A percentile compares a stretch with the other conserved stretches of the same genome.
Conservation (phyloP, 2,888 invertebrate genomes). For the Drosophila seclusa region DNA sequence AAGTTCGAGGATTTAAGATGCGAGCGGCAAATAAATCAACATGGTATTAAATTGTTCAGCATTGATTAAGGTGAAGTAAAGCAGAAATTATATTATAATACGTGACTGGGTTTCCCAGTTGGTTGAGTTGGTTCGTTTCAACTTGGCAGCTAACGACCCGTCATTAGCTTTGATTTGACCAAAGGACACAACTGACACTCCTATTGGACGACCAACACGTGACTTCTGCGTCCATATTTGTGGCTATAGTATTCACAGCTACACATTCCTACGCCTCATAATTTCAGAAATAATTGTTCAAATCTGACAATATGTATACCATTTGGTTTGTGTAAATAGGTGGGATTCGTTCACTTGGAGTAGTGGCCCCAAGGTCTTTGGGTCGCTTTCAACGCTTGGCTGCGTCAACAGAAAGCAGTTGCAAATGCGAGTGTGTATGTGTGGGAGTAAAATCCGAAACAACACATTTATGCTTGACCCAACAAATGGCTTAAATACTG, state of each 20-base stretch:
- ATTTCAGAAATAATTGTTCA: slow-evolving; percentile 65
- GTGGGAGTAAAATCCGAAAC: slow-evolving; percentile 21
- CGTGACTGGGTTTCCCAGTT: slow-evolving; percentile 27
- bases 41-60: slow-evolving; percentile 33
- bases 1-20: slow-evolving; percentile 25
- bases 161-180: slow-evolving; percentile 58
- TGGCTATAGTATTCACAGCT: slow-evolving; percentile 38
- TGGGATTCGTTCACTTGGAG: slow-evolving; percentile 29
- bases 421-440: slow-evolving; percentile 10
- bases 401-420: slow-evolving; percentile 45
- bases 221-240: slow-evolving; percentile 40
- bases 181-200: slow-evolving; percentile 30
- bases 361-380: slow-evolving; percentile 32
- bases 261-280: slow-evolving; percentile 50
- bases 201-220: slow-evolving; percentile 41
- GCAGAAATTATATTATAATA: slow-evolving; percentile 44
- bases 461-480: slow-evolving; percentile 45
- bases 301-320: slow-evolving; percentile 49
- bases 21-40: slow-evolving; percentile 28
- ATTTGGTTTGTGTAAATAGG: slow-evolving; percentile 22
- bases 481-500: slow-evolving; percentile 29
- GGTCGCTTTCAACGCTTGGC: slow-evolving; percentile 63
- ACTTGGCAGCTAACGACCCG: slow-evolving; percentile 44
- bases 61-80: slow-evolving; percentile 34
- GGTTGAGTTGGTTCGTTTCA: slow-evolving; percentile 13